These are phyloP conservation scores for Lottia scabra DNA, from an alignment of 2,888 invertebrate genomes.

Conservation along the genomic window DNA sequence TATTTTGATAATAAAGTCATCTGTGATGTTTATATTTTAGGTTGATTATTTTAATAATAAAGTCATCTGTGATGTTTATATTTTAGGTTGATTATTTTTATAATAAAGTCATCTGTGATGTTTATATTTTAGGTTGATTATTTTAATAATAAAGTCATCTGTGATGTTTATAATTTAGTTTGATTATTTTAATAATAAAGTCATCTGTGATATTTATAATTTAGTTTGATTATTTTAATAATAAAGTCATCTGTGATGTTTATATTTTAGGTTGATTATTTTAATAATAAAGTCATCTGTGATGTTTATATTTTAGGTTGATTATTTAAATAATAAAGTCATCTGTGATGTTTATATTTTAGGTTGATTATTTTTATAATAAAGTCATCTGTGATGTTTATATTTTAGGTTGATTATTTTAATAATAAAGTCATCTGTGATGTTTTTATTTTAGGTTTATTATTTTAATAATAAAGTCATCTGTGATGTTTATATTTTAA, in stretches of 20 bases:
- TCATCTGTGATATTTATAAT: constrained; percentile 96
- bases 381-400: constrained; percentile 8
- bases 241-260: not conserved
- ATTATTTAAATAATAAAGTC: constrained; percentile 96
- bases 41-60: constrained; percentile 75
- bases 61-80: not conserved
- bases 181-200: constrained; percentile 96
- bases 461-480: constrained; percentile 98
- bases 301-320: constrained; percentile 72
- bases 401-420: constrained; percentile 84
- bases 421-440: constrained; percentile 97
- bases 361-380: too few relatives aligned
- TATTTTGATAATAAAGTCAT: constrained; percentile 98
- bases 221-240: constrained; percentile 74
- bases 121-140: too few relatives aligned
- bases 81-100: not conserved
- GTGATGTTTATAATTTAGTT: constrained; percentile 71
- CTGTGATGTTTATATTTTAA: constrained; percentile 95
- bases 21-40: constrained; percentile 93
- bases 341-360: constrained; percentile 98
- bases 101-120: not conserved
- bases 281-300: constrained; percentile 96
- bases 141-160: too few relatives aligned
- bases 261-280: constrained; percentile 76
- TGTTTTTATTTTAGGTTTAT: constrained; percentile 77